A percentile compares a stretch with the other conserved stretches of the same genome.
phyloP scores from a whole-genome alignment of 1,140 invertebrate genomes.

The Drosophila orosa region DNA sequence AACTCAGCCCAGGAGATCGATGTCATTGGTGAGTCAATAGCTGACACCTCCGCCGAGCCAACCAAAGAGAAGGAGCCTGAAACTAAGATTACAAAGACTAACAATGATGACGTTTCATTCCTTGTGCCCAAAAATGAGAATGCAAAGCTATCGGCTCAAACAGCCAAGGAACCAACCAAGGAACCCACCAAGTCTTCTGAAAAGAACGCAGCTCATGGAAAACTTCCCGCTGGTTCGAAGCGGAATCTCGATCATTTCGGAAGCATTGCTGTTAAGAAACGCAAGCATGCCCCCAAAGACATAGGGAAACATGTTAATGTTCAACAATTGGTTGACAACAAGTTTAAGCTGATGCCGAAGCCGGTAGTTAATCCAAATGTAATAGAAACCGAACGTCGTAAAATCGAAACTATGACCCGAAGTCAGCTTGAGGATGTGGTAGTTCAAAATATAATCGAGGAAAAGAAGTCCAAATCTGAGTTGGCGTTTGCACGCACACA shows the following conservation, averaged over 20 bases:
- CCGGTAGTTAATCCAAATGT: not conserved
- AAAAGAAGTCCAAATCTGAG: constrained; percentile 88
- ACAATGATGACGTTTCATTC: no score
- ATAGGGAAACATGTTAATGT: not conserved
- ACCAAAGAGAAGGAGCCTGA: no score
- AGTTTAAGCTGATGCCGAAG: not conserved
- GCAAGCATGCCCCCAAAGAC: not conserved
- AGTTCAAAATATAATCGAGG: constrained; percentile 89
- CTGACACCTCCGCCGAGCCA: no score
- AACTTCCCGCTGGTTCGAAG: no score
- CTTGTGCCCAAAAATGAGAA: not conserved
- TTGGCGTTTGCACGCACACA: constrained; percentile 88
- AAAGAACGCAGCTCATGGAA: no score
- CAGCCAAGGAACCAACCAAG: no score
- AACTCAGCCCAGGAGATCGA: not conserved
- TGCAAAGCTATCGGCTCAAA: no score
- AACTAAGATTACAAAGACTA: no score
- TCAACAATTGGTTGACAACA: not conserved
- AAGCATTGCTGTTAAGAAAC: not conserved
- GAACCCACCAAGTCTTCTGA: no score
- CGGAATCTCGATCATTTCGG: not conserved
- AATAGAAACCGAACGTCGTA: not conserved
- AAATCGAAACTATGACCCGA: constrained; percentile 85
- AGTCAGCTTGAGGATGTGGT: constrained; percentile 90
- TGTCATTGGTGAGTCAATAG: no score